Evolutionary conservation across 92 coral and sea anemone genomes (phyloP).

Genomic region (Galaxea fascicularis): DNA sequence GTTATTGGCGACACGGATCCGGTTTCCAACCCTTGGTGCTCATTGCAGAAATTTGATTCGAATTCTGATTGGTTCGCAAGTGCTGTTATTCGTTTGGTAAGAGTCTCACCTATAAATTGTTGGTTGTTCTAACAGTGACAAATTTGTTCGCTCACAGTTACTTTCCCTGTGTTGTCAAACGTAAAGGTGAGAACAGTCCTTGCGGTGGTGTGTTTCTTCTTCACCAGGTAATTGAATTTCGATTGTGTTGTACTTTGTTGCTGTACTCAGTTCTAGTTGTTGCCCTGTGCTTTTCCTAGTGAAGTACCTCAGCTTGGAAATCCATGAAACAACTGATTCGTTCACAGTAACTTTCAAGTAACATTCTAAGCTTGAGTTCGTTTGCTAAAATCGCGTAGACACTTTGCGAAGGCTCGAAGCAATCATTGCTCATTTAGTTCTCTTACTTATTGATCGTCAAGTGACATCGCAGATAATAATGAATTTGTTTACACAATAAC

Average conservation of each 20-base stretch:
- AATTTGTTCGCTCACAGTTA: conserved; percentile 65
- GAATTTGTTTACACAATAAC: neutral
- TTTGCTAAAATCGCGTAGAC: too few relatives aligned
- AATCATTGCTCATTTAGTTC: too few relatives aligned
- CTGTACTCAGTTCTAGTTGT: neutral
- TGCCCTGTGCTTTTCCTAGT: neutral
- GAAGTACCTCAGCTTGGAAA: neutral
- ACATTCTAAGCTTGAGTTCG: too few relatives aligned
- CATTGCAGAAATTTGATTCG: neutral
- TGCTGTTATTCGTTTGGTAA: neutral
- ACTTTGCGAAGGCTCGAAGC: too few relatives aligned
- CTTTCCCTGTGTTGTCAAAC: conserved; percentile 92
- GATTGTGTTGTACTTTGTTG: neutral
- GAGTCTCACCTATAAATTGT: neutral
- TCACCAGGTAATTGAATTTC: conserved; percentile 79
- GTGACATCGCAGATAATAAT: too few relatives aligned
- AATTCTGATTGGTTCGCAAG: too few relatives aligned
- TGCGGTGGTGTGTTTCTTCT: conserved; percentile 85
- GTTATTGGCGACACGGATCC: too few relatives aligned
- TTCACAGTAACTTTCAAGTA: too few relatives aligned
- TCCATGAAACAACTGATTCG: too few relatives aligned
- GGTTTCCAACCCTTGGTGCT: too few relatives aligned
- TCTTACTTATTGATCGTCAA: too few relatives aligned
- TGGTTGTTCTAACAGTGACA: neutral
- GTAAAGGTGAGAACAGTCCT: conserved; percentile 62